phyloP scores from a whole-genome alignment of 2,113 vertebrate species.

The Gnathonemus echidnorhynchus region DNA sequence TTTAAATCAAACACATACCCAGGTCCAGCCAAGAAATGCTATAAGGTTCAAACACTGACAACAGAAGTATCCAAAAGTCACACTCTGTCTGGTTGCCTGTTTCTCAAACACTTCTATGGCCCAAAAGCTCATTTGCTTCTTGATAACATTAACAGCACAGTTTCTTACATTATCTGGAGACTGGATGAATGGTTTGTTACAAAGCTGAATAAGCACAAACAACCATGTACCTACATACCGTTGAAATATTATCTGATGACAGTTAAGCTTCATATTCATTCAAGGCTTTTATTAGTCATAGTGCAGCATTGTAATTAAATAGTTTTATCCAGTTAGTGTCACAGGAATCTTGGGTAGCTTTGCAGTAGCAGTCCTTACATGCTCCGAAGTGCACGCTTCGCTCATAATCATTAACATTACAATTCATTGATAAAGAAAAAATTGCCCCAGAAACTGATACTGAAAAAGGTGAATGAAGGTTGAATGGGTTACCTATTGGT shows the following conservation, averaged over 20 bases:
- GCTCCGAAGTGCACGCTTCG: too few species aligned
- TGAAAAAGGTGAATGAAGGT: background rate
- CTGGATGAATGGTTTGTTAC: too few species aligned
- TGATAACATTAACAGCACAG: background rate
- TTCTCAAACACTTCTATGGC: background rate
- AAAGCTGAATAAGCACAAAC: background rate
- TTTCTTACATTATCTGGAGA: too few species aligned
- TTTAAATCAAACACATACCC: background rate
- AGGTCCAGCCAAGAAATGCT: background rate
- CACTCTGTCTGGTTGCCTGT: background rate
- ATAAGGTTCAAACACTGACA: background rate
- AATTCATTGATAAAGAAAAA: too few species aligned
- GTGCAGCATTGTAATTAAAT: background rate
- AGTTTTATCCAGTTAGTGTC: too few species aligned
- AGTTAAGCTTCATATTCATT: background rate
- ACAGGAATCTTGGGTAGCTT: too few species aligned
- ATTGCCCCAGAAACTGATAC: too few species aligned
- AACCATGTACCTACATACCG: background rate
- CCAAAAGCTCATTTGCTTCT: background rate
- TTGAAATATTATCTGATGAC: background rate
- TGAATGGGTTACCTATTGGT: background rate
- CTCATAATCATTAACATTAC: too few species aligned
- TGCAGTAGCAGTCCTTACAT: too few species aligned
- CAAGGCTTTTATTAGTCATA: background rate
- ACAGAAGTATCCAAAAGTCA: background rate